A percentile compares a stretch with the other conserved stretches of the same genome.
phyloP scores from a whole-genome alignment of 2,113 vertebrate genomes.

The Alligator sinensis region DNA sequence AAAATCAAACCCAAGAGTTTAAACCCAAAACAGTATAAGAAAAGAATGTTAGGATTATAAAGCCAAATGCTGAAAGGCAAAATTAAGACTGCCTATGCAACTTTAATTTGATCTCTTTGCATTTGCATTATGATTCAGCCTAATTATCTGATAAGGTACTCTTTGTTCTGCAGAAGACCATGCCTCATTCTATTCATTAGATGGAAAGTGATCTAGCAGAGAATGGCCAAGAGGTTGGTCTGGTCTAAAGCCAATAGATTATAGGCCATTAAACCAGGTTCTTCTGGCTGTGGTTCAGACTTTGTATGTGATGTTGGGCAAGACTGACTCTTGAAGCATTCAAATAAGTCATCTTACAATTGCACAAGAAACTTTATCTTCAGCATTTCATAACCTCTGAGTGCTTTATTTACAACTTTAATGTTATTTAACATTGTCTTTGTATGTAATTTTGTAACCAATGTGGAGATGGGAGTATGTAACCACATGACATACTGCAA shows the following conservation, averaged over 20 bases:
- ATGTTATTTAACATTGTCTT: not conserved
- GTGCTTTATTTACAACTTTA: not conserved
- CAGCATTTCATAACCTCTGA: not conserved
- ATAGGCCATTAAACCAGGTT: fast-evolving
- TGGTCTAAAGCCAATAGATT: not conserved
- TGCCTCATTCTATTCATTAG: not conserved
- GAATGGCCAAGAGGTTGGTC: not conserved
- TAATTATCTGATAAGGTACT: too few relatives aligned
- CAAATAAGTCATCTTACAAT: not conserved
- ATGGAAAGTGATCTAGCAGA: not conserved
- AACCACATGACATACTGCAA: not conserved
- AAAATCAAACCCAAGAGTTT: not conserved
- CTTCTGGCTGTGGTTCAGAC: not conserved
- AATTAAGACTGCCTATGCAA: too few relatives aligned
- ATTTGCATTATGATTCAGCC: too few relatives aligned
- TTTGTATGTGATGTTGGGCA: not conserved
- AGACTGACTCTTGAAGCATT: not conserved
- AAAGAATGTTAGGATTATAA: not conserved
- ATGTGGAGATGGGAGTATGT: conserved; percentile 15
- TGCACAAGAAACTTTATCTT: not conserved
- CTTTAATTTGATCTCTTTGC: too few relatives aligned
- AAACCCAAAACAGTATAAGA: not conserved
- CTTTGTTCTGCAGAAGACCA: not conserved
- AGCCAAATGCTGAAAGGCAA: not conserved
- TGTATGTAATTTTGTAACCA: conserved; percentile 26